These are phyloP conservation scores for Astatotilapia flaviijosephi DNA, from an alignment of 2,113 vertebrate genomes.

Conservation along the genomic window DNA sequence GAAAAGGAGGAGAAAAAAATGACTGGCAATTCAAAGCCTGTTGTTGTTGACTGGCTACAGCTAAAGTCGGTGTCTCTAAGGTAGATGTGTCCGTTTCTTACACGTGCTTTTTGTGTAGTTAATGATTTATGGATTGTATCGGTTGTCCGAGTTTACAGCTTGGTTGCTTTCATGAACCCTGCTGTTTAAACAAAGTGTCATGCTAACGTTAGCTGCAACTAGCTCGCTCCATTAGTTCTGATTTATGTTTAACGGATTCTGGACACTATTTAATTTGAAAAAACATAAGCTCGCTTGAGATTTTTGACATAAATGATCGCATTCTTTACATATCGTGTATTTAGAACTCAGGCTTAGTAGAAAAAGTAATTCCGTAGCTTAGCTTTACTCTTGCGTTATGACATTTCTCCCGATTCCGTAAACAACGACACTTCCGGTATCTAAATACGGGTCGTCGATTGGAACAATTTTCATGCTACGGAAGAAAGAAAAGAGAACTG, in stretches of 20 bases:
- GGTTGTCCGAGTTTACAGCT: neutral
- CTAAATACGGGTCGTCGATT: neutral
- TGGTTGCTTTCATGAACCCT: neutral
- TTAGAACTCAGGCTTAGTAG: rapidly evolving
- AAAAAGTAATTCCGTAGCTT: neutral
- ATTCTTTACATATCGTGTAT: too few relatives aligned
- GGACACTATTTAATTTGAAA: neutral
- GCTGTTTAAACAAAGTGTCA: neutral
- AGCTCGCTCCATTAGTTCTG: neutral
- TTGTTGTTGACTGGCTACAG: neutral
- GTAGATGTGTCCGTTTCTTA: neutral
- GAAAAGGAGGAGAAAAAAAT: neutral
- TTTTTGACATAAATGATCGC: neutral
- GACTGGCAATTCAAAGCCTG: neutral
- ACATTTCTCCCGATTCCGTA: constrained; percentile 8
- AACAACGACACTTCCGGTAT: constrained; percentile 43
- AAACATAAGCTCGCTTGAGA: neutral
- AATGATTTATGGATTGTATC: neutral
- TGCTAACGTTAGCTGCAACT: neutral
- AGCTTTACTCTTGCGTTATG: neutral
- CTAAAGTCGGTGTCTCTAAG: neutral
- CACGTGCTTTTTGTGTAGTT: neutral
- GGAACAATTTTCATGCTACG: constrained; percentile 7
- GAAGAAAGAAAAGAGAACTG: neutral
- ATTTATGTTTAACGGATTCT: neutral